Conservation (phyloP, 92 coral and sea anemone genomes). For the Pocillopora meandrina region DNA sequence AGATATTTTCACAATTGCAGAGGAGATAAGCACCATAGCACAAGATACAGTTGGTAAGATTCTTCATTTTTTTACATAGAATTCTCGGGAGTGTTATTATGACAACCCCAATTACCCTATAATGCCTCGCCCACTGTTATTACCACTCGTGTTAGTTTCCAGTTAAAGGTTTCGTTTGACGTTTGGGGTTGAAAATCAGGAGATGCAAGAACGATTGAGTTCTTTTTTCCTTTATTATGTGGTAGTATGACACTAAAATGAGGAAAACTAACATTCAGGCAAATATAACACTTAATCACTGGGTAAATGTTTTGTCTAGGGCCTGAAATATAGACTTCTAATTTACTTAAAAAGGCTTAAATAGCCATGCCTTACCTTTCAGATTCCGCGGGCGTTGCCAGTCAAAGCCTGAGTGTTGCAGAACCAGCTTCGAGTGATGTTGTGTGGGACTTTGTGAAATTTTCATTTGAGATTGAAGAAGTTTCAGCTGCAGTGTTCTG, state of each 20-base stretch:
- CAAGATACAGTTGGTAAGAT: constrained; percentile 14
- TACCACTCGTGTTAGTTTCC: too few relatives aligned
- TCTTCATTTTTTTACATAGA: neutral
- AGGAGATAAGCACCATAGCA: neutral
- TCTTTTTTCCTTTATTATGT: too few relatives aligned
- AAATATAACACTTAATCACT: too few relatives aligned
- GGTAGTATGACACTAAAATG: too few relatives aligned
- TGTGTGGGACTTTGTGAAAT: constrained; percentile 86
- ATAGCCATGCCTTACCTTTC: neutral
- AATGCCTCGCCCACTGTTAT: neutral
- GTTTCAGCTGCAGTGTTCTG: constrained; percentile 82
- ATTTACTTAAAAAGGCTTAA: too few relatives aligned
- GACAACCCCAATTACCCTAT: neutral
- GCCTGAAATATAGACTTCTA: too few relatives aligned
- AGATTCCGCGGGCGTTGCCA: constrained; percentile 24
- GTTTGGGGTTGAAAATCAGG: too few relatives aligned
- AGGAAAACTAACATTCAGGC: too few relatives aligned
- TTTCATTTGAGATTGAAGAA: constrained; percentile 87
- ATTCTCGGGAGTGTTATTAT: neutral
- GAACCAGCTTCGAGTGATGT: constrained; percentile 40
- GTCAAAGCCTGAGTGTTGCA: neutral
- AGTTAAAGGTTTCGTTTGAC: too few relatives aligned
- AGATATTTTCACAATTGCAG: neutral
- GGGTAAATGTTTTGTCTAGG: too few relatives aligned
- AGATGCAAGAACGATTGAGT: too few relatives aligned